These are phyloP conservation scores for Rambutsinella grinnellia DNA, from an alignment of 2,888 invertebrate genomes.

Conservation along the genomic window DNA sequence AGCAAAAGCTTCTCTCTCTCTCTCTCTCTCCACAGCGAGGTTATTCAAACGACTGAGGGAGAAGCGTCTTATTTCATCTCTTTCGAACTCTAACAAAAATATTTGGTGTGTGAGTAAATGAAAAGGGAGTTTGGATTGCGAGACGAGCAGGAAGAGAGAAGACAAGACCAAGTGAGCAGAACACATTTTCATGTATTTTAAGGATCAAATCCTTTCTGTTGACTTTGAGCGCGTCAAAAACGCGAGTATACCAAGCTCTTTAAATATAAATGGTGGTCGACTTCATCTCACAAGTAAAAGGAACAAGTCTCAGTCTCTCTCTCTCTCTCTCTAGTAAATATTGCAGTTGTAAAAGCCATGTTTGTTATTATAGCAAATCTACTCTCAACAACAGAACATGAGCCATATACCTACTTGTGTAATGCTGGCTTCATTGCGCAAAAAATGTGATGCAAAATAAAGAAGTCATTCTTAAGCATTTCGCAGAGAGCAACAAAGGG, in stretches of 20 bases:
- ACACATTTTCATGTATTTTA: neutral
- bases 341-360: neutral
- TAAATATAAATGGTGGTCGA: no score
- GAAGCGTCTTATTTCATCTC: no score
- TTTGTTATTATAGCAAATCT: neutral
- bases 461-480: no score
- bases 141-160: neutral
- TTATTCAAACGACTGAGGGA: no score
- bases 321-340: neutral
- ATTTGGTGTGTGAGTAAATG: neutral
- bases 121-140: neutral
- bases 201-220: neutral
- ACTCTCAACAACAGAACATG: no score
- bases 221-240: neutral
- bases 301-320: neutral
- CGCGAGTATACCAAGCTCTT: neutral
- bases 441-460: no score
- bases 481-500: no score
- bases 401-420: no score
- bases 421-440: no score
- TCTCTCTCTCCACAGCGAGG: no score
- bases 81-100: neutral
- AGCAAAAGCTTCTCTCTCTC: no score
- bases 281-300: neutral
- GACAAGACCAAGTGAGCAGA: neutral